Evolutionary conservation across 2,888 invertebrate species (phyloP).

Genomic region (Apantesis nais): DNA sequence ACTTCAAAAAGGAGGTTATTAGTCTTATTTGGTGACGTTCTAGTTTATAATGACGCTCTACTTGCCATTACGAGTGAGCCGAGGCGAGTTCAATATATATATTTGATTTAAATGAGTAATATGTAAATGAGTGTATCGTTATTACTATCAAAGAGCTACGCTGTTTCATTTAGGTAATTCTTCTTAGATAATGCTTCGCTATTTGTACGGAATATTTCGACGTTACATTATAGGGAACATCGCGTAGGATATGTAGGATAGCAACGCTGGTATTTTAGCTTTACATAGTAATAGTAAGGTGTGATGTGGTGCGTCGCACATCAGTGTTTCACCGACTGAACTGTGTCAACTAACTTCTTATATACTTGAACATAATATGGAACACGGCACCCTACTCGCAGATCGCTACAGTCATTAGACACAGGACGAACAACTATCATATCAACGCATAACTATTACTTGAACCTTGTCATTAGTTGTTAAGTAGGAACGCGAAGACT

Average conservation of each 20-base stretch:
- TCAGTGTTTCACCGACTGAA: not conserved
- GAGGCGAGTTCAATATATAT: not conserved
- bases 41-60: not conserved
- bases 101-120: not conserved
- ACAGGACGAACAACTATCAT: conserved; percentile 6
- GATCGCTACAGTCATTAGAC: not conserved
- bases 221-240: conserved; percentile 2
- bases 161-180: not conserved
- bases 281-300: conserved; percentile 15
- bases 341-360: not conserved
- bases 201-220: not conserved
- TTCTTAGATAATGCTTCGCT: not conserved
- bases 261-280: conserved; percentile 16
- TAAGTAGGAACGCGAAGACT: conserved; percentile 70
- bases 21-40: not conserved
- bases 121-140: not conserved
- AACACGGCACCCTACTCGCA: not conserved
- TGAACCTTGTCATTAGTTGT: conserved; percentile 38
- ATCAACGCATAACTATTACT: conserved; percentile 22
- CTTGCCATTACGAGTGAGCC: not conserved
- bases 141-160: not conserved
- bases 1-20: too few relatives aligned
- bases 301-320: conserved; percentile 5
- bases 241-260: conserved; percentile 2
- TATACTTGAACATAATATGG: too few relatives aligned